Evolutionary conservation across 2,888 invertebrate species (phyloP), one percentile per base, ranked within the genome.

Genomic region (Leucozona laternaria): DNA sequence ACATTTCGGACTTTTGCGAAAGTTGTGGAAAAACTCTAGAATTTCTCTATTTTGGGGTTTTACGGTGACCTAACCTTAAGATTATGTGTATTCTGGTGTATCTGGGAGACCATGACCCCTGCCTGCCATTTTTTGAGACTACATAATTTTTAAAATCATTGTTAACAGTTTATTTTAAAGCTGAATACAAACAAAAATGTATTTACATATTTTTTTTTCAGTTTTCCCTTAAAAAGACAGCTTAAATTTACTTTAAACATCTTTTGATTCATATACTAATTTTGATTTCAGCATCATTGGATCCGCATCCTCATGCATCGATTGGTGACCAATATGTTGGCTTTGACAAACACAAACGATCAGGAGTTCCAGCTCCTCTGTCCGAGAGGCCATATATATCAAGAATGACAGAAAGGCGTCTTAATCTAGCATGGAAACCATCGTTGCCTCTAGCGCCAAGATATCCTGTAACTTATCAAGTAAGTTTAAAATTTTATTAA

Each of bases 401-500:
- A 20, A 96, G 97, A 70, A 98, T 98, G 96, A 96, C 97, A 10
- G 98, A 98, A 90, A 95, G 97, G 10, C 95, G 96, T 78, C 94
- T 98, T 82, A 97, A 97, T 0, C 93, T 99, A 11, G 97, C 97
- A 0, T 99, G 99, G 99, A 96, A 96, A 89, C 98, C 98, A 0
- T 98, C 97, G 20, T 96, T 98, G 62, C 97, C 98, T 3, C 95
- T 96, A 82, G 96, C 96, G 22, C 97, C 98, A 0, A 94, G 97
- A 58, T 95, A 96, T 89, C 98, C 98, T 0, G 97, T 98, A 77
- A 98, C 98, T 0, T 99, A 99, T 91, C 96, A 97, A 92, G 95
- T 98, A 87, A 85, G 84, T 58, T 5, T 43, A 64, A 25, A n/a
- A 64, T 5, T 4, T 20, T 25, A 15, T 20, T 28, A 15, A 10